These are phyloP conservation scores for Onychorhynchus coronatus DNA, from an alignment of 2,113 vertebrate species.

Conservation along the genomic window DNA sequence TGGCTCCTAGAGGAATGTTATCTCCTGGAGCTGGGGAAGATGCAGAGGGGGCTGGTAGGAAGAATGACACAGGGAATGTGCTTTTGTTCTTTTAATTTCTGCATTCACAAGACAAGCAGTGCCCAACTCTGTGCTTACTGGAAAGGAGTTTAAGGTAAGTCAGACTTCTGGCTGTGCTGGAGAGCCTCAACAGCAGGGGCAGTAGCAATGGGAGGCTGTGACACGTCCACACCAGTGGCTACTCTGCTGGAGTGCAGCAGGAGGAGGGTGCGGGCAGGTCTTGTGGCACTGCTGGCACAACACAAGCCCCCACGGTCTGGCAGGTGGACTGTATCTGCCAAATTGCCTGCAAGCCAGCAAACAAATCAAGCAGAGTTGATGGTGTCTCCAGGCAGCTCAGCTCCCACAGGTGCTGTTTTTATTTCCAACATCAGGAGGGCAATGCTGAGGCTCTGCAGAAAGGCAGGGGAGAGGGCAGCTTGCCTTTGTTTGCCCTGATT, in stretches of 20 bases:
- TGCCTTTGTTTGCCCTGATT: not conserved
- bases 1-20: not conserved
- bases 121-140: fast-evolving
- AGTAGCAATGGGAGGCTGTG: not conserved
- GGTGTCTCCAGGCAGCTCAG: not conserved
- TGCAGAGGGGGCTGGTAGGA: not conserved
- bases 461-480: not conserved
- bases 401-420: not conserved
- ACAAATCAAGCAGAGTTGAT: not conserved
- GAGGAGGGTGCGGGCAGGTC: not conserved
- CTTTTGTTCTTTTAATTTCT: not conserved
- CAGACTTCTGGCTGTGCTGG: fast-evolving
- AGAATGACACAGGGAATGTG: fast-evolving
- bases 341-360: not conserved
- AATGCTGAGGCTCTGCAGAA: not conserved
- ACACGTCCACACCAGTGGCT: fast-evolving
- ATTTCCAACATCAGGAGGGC: not conserved
- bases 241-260: not conserved
- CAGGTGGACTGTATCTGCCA: not conserved
- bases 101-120: not conserved
- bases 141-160: too few relatives aligned
- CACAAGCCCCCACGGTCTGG: not conserved
- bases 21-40: not conserved
- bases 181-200: not conserved
- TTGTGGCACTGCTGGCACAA: not conserved